Evolutionary conservation across 2,888 invertebrate species (phyloP), one percentile per base, ranked within the genome.

Genomic region (Leistus spinibarbis): DNA sequence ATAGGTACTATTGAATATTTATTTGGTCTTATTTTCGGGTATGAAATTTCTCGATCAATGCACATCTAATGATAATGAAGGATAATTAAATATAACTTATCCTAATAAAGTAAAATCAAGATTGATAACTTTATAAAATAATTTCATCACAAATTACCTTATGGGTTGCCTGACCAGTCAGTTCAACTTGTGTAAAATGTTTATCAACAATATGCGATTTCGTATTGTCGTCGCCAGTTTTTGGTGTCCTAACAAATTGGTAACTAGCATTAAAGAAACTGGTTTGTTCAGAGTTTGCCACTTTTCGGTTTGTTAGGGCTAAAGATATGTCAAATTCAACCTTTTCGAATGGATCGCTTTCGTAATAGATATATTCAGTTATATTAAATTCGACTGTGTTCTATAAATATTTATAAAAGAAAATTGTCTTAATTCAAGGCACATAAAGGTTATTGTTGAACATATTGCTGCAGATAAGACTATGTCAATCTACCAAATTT

Each of bases 1-100:
- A 72, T 19, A 19, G 72, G 72, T 1, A 40, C n/a, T 5, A 72
- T 13, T 13, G 72, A 72, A 4, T 65, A 66, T 57, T 72, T 72
- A 27, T 72, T 40, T 3, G 16, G 5, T 57, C 72, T 23, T 57
- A 27, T 72, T 19, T 19, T 54, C 3, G 72, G 72, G 27, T 72
- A 72, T n/a, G 56, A 10, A 27, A 56, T 13, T 56, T 72, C 65
- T 19, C 65, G 56, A 20, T 72, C 54, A 2, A 65, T 17, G 19
- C 65, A 65, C n/a, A 72, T 5, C 72, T 72, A 65, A 40, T 40
- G 13, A 1, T 10, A 40, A 40, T 5, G 13, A 4, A 40, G 13
- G 7, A 40, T 0, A 40, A 40, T 10, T 40, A 40, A 40, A 40
- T 40, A 40, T 40, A 2, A 10, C 10, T 40, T 40, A 40, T 40